Conservation (phyloP, 2,888 invertebrate genomes). For the Craniophora ligustri region DNA sequence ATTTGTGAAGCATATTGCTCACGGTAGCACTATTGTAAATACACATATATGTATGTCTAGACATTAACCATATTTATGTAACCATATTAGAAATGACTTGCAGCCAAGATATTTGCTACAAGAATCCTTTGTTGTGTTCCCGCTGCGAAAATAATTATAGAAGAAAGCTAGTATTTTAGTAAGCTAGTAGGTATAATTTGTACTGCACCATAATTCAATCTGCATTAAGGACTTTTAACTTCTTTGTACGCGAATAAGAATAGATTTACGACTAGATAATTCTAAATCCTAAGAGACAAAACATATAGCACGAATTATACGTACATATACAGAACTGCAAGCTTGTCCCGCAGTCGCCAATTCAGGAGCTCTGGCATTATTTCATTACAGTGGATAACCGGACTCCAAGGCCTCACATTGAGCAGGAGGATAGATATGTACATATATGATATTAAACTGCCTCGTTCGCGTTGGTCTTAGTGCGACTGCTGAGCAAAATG, state of each 20-base stretch:
- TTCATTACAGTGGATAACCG: slow-evolving; percentile 15
- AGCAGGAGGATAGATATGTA: too few species aligned
- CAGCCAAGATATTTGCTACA: slow-evolving; percentile 20
- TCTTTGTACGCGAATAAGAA: too few species aligned
- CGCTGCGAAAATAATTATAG: neutral
- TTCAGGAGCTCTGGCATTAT: slow-evolving; percentile 22
- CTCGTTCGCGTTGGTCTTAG: too few species aligned
- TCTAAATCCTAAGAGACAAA: neutral
- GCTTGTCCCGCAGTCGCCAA: slow-evolving; percentile 5
- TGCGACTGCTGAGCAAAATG: too few species aligned
- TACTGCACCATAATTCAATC: too few species aligned
- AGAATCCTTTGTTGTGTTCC: slow-evolving; percentile 18
- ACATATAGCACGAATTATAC: neutral
- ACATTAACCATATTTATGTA: slow-evolving; percentile 21
- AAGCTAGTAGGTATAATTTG: too few species aligned
- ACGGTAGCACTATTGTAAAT: slow-evolving; percentile 19
- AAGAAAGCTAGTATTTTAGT: neutral
- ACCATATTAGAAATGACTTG: slow-evolving; percentile 5
- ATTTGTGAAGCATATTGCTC: slow-evolving; percentile 15
- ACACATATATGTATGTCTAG: slow-evolving; percentile 9
- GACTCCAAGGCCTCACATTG: neutral
- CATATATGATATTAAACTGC: neutral
- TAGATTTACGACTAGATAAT: too few species aligned
- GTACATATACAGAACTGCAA: slow-evolving; percentile 12
- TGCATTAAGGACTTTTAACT: too few species aligned